A percentile compares a stretch with the other conserved stretches of the same genome.
phyloP scores from a whole-genome alignment of 2,888 invertebrate species.

The Pristionchus mayeri region DNA sequence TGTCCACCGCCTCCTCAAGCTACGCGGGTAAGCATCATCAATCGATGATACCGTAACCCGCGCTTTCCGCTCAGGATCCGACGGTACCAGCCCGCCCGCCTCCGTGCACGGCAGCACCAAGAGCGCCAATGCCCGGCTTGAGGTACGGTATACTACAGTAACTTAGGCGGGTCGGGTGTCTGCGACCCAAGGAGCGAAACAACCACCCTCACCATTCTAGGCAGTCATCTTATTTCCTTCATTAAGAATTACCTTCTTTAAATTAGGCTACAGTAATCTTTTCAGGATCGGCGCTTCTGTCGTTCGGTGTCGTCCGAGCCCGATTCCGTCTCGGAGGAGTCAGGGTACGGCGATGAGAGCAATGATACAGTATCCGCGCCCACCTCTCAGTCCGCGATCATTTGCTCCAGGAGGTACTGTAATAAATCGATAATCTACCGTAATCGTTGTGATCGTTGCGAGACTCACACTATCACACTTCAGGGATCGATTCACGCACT shows the following conservation, averaged over 20 bases:
- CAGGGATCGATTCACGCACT: conserved; percentile 45
- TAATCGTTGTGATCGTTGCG: neutral
- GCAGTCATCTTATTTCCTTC: no score
- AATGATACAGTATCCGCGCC: neutral
- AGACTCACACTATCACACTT: neutral
- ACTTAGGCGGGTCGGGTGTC: no score
- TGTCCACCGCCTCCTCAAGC: conserved; percentile 61
- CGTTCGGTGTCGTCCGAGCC: conserved; percentile 43
- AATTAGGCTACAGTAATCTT: neutral
- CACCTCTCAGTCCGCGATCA: neutral
- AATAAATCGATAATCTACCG: neutral
- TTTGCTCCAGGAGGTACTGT: conserved; percentile 21
- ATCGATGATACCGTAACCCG: neutral
- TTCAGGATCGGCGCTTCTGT: conserved; percentile 37
- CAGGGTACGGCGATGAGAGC: conserved; percentile 44
- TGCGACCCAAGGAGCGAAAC: no score
- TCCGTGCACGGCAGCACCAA: conserved; percentile 32
- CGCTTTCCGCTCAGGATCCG: conserved; percentile 1
- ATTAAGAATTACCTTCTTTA: no score
- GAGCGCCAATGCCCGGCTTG: neutral
- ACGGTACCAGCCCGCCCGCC: conserved; percentile 33
- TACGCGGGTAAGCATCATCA: neutral
- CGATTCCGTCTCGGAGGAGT: conserved; percentile 48
- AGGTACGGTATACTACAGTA: conserved; percentile 29
- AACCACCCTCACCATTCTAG: no score